These are phyloP conservation scores for Clanis bilineata DNA, from an alignment of 2,888 invertebrate species.

Conservation along the genomic window DNA sequence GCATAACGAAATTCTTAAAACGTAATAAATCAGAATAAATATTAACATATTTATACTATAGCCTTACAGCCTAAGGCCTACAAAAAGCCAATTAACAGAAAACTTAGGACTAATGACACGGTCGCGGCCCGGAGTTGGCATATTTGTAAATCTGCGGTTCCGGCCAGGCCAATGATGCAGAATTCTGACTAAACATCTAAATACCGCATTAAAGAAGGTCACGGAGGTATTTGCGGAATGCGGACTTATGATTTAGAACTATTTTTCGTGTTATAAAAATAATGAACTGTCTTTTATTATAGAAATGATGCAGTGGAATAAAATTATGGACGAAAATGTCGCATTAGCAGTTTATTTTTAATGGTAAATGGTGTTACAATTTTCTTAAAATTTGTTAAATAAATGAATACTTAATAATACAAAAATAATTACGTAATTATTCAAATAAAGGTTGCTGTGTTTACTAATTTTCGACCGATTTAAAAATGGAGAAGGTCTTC, in stretches of 20 bases:
- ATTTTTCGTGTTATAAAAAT: neutral
- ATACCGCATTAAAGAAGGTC: slow-evolving; percentile 42
- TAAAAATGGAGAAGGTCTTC: too few species aligned
- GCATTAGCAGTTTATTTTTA: too few species aligned
- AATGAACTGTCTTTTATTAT: neutral
- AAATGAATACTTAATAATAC: too few species aligned
- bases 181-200: slow-evolving; percentile 53
- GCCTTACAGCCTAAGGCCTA: neutral
- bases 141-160: slow-evolving; percentile 28
- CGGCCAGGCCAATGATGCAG: slow-evolving; percentile 53
- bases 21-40: too few species aligned
- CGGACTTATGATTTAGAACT: slow-evolving; percentile 57
- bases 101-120: slow-evolving; percentile 32
- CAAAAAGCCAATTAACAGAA: slow-evolving; percentile 28
- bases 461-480: too few species aligned
- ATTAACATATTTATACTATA: too few species aligned
- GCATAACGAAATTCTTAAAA: too few species aligned
- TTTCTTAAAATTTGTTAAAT: too few species aligned
- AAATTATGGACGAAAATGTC: too few species aligned
- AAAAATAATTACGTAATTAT: too few species aligned
- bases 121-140: slow-evolving; percentile 29
- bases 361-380: too few species aligned
- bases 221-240: slow-evolving; percentile 47
- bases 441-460: too few species aligned
- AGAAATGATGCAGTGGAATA: neutral